Evolutionary conservation across 2,113 vertebrate genomes (phyloP).

Genomic region (Asarcornis scutulata): DNA sequence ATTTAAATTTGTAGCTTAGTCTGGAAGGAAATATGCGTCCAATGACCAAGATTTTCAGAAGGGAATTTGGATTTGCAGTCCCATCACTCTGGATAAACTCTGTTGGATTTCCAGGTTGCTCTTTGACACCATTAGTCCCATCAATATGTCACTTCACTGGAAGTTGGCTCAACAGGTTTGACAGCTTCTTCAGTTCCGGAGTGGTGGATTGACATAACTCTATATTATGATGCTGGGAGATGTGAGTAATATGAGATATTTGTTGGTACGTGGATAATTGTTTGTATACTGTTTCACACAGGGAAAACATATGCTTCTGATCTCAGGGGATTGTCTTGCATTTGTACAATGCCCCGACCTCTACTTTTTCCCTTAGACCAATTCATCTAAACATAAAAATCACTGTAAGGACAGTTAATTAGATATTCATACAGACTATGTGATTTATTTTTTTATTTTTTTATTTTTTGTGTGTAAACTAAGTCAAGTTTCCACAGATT

Average conservation of each 20-base stretch:
- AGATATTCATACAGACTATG: not conserved
- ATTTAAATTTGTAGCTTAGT: constrained; percentile 30
- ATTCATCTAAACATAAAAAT: not conserved
- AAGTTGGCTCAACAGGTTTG: not conserved
- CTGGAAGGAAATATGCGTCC: not conserved
- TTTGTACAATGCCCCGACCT: not conserved
- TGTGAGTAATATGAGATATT: not conserved
- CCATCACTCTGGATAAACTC: not conserved
- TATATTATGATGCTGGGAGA: not conserved
- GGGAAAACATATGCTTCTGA: constrained; percentile 50
- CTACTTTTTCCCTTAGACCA: not conserved
- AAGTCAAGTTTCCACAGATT: not conserved
- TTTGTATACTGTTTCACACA: constrained; percentile 48
- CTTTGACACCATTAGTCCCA: not conserved
- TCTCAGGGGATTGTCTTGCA: not conserved
- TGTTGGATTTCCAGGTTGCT: not conserved
- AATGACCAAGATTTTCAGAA: not conserved
- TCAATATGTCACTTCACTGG: not conserved
- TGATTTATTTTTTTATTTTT: accelerated
- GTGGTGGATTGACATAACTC: not conserved
- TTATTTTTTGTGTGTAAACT: not conserved
- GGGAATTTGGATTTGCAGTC: not conserved
- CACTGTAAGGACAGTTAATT: not conserved
- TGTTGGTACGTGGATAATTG: constrained; percentile 16
- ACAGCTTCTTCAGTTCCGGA: not conserved